These are phyloP conservation scores for Bradypus variegatus DNA, from an alignment of 2,797 vertebrate genomes.

Conservation along the genomic window DNA sequence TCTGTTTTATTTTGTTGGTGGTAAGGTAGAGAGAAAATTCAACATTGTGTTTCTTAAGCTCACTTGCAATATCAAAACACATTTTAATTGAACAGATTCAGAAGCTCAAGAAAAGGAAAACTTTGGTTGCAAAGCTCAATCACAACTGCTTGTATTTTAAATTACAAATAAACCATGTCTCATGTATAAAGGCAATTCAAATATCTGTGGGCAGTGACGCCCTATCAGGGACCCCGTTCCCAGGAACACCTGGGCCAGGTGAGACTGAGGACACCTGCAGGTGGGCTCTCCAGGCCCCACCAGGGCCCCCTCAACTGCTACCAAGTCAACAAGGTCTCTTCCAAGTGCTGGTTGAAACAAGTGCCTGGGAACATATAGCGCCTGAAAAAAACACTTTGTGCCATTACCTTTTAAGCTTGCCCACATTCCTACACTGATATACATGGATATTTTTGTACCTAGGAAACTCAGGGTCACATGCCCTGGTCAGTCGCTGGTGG, in stretches of 20 bases:
- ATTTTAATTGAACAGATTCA: neutral
- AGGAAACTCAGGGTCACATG: neutral
- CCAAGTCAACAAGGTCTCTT: neutral
- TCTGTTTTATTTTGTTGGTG: neutral
- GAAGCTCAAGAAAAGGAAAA: neutral
- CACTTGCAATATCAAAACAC: neutral
- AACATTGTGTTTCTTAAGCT: neutral
- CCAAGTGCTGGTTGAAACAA: neutral
- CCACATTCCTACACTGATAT: too few species aligned
- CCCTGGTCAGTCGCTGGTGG: neutral
- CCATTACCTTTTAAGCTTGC: neutral
- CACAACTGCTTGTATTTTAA: neutral
- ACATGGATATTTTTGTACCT: neutral
- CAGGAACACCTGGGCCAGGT: neutral
- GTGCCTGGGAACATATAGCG: neutral
- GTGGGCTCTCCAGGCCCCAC: neutral
- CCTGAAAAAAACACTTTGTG: neutral
- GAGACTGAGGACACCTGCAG: neutral
- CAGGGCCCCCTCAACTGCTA: neutral
- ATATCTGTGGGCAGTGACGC: neutral
- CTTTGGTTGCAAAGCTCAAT: neutral
- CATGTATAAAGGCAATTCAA: neutral
- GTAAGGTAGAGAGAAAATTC: neutral
- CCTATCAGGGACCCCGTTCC: neutral
- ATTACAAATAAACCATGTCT: neutral